Conservation (phyloP, 2,113 vertebrate genomes). For the Chionodraco myersi region DNA sequence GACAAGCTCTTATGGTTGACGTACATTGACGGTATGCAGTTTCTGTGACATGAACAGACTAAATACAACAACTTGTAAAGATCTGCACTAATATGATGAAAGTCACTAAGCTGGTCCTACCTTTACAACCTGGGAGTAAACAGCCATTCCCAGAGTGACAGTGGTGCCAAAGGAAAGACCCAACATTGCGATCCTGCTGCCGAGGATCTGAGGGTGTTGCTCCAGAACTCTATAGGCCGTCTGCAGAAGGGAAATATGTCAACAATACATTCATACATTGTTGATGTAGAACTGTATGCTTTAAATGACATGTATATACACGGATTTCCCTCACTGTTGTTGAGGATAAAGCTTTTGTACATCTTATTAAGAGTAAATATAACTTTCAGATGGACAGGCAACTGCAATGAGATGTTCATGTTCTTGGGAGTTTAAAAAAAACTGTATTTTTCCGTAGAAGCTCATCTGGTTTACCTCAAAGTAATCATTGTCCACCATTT, state of each 20-base stretch:
- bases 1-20: too few species aligned
- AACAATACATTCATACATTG: neutral
- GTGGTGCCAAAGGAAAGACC: conserved; percentile 63
- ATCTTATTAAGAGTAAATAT: too few species aligned
- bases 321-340: too few species aligned
- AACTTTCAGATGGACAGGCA: too few species aligned
- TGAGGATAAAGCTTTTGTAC: too few species aligned
- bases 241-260: conserved; percentile 31
- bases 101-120: conserved; percentile 8
- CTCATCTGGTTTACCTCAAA: conserved; percentile 77
- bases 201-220: conserved; percentile 66
- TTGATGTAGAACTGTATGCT: neutral
- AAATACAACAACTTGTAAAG: too few species aligned
- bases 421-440: too few species aligned
- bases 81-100: neutral
- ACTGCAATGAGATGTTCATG: too few species aligned
- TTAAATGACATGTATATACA: too few species aligned
- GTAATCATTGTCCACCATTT: conserved; percentile 70
- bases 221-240: conserved; percentile 59
- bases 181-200: conserved; percentile 69
- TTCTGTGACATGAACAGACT: too few species aligned
- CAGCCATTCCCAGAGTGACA: conserved; percentile 57
- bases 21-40: too few species aligned
- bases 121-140: conserved; percentile 60
- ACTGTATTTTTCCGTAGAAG: too few species aligned